Evolutionary conservation across 2,113 vertebrate genomes (phyloP).

Genomic region (Electrona antarctica): DNA sequence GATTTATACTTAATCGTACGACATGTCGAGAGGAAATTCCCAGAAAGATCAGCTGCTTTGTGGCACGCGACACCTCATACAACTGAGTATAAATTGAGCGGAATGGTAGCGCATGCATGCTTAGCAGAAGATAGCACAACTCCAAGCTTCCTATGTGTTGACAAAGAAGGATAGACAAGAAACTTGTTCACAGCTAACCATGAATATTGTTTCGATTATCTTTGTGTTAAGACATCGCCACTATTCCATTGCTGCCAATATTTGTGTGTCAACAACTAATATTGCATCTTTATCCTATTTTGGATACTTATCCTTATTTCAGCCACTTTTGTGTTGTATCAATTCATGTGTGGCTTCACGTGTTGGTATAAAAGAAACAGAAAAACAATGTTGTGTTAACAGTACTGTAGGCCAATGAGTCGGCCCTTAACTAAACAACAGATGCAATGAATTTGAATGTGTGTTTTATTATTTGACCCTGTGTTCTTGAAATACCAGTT

Average conservation of each 20-base stretch:
- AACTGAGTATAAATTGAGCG: constrained; percentile 15
- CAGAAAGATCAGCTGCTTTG: no score
- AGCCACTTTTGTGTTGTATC: constrained; percentile 17
- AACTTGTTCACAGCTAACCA: constrained; percentile 7
- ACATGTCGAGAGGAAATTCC: no score
- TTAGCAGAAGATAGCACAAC: not conserved
- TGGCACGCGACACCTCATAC: no score
- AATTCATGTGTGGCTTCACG: constrained; percentile 11
- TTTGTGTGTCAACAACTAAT: constrained; percentile 3
- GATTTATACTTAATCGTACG: no score
- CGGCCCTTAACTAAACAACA: constrained; percentile 2
- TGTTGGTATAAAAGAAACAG: not conserved
- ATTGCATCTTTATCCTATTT: constrained; percentile 7
- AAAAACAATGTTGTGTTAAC: not conserved
- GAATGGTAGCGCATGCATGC: not conserved
- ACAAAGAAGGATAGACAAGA: constrained; percentile 18
- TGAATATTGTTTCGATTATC: not conserved
- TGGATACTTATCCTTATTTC: constrained; percentile 4
- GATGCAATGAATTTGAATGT: constrained; percentile 20
- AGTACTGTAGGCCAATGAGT: constrained; percentile 11
- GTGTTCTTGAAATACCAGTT: not conserved
- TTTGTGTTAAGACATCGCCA: not conserved
- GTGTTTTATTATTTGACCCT: not conserved
- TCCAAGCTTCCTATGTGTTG: constrained; percentile 11
- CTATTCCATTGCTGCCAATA: not conserved